phyloP scores from a whole-genome alignment of 2,797 vertebrate species.

The Enteromius anoplus region DNA sequence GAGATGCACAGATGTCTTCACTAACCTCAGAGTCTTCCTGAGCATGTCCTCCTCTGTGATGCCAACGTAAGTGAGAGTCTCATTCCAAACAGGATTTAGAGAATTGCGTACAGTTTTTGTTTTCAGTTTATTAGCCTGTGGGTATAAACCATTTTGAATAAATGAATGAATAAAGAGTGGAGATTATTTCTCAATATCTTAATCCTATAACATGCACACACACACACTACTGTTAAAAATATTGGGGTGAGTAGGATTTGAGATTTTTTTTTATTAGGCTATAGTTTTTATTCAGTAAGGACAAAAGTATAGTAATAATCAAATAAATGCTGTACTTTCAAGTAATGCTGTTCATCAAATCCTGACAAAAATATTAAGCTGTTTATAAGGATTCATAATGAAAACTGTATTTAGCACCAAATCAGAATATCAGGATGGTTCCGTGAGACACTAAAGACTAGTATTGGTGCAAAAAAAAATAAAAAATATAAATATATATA shows the following conservation, averaged over 20 bases:
- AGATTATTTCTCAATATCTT: not conserved
- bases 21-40: slow-evolving; percentile 88
- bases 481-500: too few species aligned
- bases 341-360: not conserved
- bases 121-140: slow-evolving; percentile 91
- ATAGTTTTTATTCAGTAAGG: not conserved
- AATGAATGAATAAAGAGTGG: not conserved
- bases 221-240: not conserved
- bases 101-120: slow-evolving; percentile 90
- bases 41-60: slow-evolving; percentile 90
- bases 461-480: not conserved
- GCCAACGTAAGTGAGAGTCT: slow-evolving; percentile 86
- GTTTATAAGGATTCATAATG: not conserved
- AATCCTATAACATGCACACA: not conserved
- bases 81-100: slow-evolving; percentile 90
- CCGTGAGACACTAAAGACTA: not conserved
- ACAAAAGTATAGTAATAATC: not conserved
- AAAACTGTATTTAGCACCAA: not conserved
- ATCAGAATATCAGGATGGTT: not conserved
- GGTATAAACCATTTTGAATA: slow-evolving; percentile 14
- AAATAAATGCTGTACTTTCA: not conserved
- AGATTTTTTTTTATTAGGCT: not conserved
- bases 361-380: not conserved
- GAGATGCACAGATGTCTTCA: slow-evolving; percentile 28
- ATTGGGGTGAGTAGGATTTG: not conserved